These are phyloP conservation scores for Melikaiella ostensackeni DNA, from an alignment of 2,888 invertebrate genomes.

Conservation along the genomic window DNA sequence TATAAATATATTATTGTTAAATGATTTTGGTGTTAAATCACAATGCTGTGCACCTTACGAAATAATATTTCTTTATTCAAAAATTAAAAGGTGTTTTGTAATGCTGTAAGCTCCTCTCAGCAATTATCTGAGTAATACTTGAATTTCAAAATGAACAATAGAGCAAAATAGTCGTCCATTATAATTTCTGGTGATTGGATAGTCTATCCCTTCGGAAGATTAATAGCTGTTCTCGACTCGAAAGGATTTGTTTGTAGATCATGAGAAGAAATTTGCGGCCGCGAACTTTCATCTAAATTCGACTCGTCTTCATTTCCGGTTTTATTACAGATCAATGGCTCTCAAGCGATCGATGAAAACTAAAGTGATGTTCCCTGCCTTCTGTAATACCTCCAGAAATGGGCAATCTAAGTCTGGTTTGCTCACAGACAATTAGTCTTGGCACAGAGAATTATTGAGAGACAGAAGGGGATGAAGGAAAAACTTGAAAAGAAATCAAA, in stretches of 20 bases:
- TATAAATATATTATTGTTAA: constrained; percentile 34
- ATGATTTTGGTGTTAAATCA: not conserved
- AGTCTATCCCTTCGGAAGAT: constrained; percentile 16
- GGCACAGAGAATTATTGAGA: constrained; percentile 10
- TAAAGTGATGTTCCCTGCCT: constrained; percentile 24
- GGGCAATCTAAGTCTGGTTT: constrained; percentile 29
- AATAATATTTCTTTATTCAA: not conserved
- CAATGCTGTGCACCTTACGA: not conserved
- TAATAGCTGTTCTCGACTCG: constrained; percentile 7
- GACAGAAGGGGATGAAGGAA: constrained; percentile 22
- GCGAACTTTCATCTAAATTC: constrained; percentile 47
- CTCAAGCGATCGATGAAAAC: constrained; percentile 43
- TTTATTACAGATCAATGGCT: constrained; percentile 55
- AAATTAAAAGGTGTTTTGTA: not conserved
- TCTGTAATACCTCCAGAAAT: constrained; percentile 33
- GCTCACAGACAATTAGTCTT: constrained; percentile 30
- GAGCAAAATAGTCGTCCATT: not conserved
- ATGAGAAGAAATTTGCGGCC: not conserved
- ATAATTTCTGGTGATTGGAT: constrained; percentile 14
- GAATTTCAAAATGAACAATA: not conserved
- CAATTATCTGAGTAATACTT: not conserved
- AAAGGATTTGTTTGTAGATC: constrained; percentile 5
- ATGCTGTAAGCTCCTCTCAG: not conserved
- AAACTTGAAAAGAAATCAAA: constrained; percentile 6
- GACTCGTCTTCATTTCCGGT: constrained; percentile 58